phyloP scores from a whole-genome alignment of 2,888 invertebrate genomes.

The Marronus borbonicus region DNA sequence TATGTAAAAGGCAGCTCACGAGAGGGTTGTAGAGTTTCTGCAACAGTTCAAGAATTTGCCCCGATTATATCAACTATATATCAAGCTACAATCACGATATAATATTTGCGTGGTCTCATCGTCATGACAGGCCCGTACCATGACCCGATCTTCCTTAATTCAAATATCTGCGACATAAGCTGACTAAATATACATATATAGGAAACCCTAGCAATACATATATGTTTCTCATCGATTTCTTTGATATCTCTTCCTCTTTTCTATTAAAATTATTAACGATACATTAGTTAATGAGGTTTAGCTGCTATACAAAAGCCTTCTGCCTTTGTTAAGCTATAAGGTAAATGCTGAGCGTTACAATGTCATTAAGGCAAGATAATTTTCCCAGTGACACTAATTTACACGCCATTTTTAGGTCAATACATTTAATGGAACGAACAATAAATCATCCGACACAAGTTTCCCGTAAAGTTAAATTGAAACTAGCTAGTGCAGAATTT shows the following conservation, averaged over 20 bases:
- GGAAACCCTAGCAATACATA: not conserved
- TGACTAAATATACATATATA: constrained; percentile 52
- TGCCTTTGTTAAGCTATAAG: not conserved
- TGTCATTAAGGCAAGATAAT: constrained; percentile 28
- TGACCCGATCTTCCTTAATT: constrained; percentile 67
- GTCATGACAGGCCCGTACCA: constrained; percentile 66
- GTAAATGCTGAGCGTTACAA: not conserved
- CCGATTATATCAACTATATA: constrained; percentile 50
- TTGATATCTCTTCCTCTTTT: not conserved
- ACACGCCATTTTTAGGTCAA: constrained; percentile 21
- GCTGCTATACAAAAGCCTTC: not conserved
- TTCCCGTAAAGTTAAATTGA: not conserved
- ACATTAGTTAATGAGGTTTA: constrained; percentile 32
- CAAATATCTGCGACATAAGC: constrained; percentile 66
- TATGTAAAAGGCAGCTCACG: constrained; percentile 3
- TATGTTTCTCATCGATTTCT: constrained; percentile 4
- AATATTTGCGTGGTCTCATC: constrained; percentile 69
- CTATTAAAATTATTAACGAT: constrained; percentile 27
- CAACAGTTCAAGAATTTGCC: constrained; percentile 39
- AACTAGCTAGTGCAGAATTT: not conserved
- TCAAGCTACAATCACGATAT: constrained; percentile 65
- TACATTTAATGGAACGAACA: not conserved
- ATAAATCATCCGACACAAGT: not conserved
- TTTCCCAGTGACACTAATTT: constrained; percentile 19
- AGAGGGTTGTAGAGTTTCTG: constrained; percentile 12